Base-by-base conservation (phyloP, 2,797 vertebrate species). In the Novumbra hubbsi region DNA sequence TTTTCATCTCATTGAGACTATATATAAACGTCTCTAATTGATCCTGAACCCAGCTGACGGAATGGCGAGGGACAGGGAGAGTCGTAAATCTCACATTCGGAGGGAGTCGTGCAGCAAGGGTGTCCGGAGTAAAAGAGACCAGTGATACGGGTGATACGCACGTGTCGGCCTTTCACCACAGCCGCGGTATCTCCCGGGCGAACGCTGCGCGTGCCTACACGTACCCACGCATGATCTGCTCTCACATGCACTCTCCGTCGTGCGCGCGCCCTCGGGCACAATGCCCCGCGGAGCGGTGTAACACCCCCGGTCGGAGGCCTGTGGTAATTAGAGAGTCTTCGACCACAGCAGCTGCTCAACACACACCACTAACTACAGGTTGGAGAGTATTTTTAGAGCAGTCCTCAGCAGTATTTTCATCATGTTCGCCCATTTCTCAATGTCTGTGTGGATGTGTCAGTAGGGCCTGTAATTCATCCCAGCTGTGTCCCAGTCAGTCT, bases 301-400 rank as follows among this genome's bases (percentile, higher is more conserved):
- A 83, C 86, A 81, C 79, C 83, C 82, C 41, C 70, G 65, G 78
- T 66, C 28, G 45, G 60, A 73, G 63, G 75, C 78, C 70, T 70
- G 75, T 67, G 72, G 76, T 93, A 93, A 94, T 94, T 93, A 94
- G 87, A 94, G 89, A 86, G 90, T 84, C 81, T 74, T 80, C 82
- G 72, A 85, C 89, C 87, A 1, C 90, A 87, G 91, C 90, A 91
- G 91, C 91, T 92, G 91, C 92, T 88, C 87, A 84, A 86, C 87
- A 82, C 91, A 88, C 89, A 90, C 93, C 92, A 89, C 93, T 92
- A 95, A 95, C 94, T 92, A 91, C 92, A 93, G 90, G 78, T 76
- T 83, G 85, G 76, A 50, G 70, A 78, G 85, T 95, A 94, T 95
- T 94, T 94, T 93, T 95, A 94, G 93, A 82, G 81, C 24, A 70